These are phyloP conservation scores for Spodoptera frugiperda DNA, from an alignment of 1,140 invertebrate genomes.

Conservation along the genomic window DNA sequence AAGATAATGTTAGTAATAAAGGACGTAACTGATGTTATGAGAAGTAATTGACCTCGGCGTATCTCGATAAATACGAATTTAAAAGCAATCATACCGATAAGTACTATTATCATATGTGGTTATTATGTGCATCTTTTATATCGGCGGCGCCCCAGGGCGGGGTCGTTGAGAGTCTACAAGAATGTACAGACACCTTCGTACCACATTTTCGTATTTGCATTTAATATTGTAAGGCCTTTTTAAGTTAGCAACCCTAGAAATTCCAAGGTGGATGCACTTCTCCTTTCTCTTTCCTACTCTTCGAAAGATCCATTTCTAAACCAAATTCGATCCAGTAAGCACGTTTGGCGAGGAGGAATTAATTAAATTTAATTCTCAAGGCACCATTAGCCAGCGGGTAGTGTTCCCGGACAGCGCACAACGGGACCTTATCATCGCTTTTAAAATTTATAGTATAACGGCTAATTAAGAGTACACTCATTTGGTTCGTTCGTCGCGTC, in stretches of 20 bases:
- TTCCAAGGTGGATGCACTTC: constrained; percentile 27
- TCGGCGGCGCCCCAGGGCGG: constrained; percentile 18
- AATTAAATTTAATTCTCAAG: constrained; percentile 78
- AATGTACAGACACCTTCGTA: too few species aligned
- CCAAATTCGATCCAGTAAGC: constrained; percentile 45
- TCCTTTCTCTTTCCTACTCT: constrained; percentile 38
- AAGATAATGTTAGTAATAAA: constrained; percentile 55
- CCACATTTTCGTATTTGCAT: too few species aligned
- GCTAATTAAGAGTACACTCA: constrained; percentile 81
- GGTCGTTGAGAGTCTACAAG: too few species aligned
- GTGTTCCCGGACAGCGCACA: constrained; percentile 62
- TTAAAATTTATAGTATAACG: constrained; percentile 84
- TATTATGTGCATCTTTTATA: constrained; percentile 28
- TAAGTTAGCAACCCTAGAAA: constrained; percentile 15
- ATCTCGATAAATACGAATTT: constrained; percentile 35
- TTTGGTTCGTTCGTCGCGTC: constrained; percentile 71
- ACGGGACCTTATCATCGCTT: constrained; percentile 73
- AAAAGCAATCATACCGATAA: constrained; percentile 38
- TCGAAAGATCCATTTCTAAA: constrained; percentile 17
- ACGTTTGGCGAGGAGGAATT: constrained; percentile 70
- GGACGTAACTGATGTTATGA: constrained; percentile 42
- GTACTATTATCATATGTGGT: constrained; percentile 28
- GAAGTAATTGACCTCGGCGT: constrained; percentile 30
- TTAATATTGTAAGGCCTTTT: too few species aligned
- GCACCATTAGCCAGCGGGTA: constrained; percentile 73